Base-by-base conservation (phyloP, 2,113 vertebrate genomes). In the Micronisus gabar region DNA sequence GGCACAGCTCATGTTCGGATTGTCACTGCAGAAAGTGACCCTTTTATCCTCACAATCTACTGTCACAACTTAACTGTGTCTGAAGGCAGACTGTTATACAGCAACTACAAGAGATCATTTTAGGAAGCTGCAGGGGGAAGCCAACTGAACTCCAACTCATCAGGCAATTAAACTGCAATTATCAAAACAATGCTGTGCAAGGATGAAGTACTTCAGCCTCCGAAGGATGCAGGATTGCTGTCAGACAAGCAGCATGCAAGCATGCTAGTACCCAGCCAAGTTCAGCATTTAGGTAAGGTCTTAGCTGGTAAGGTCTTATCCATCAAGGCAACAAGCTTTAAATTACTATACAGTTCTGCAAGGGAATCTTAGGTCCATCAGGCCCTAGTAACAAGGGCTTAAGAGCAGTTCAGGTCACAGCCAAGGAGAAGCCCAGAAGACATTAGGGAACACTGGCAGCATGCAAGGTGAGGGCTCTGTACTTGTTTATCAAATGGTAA, bases 61-160 rank as follows among this genome's bases (percentile, higher is more conserved):
- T 2, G 23, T 29, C 47, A 79, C 65, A 82, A 58, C 67, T 30
- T 26, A 52, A 29, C 52, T 34, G 18, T 10, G 6, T 41, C 86
- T 52, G 75, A 72, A 87, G 41, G 36, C 71, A 88, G 55, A 36
- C 52, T 62, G 63, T 34, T 56, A 94, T 1, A 81, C 48, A 82
- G 78, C 70, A 93, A 17, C 91, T 79, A 71, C 48, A 47, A 56
- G 61, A 72, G 29, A 62, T 61, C 56, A 7, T 68, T 87, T 82
- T 45, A 68, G 74, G 82, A 94, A 86, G 91, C 95, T 91, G 73
- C 62, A 89, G 66, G 76, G 55, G 53, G 58, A 96, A 93, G 61
- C 15, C 40, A 86, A 71, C 72, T 43, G 19, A 87, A 83, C 52
- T 63, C 58, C 76, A 92, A 80, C 81, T 81, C 90, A 88, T 11